These are phyloP conservation scores for Allygus modestus DNA, from an alignment of 2,888 invertebrate species.

Conservation along the genomic window DNA sequence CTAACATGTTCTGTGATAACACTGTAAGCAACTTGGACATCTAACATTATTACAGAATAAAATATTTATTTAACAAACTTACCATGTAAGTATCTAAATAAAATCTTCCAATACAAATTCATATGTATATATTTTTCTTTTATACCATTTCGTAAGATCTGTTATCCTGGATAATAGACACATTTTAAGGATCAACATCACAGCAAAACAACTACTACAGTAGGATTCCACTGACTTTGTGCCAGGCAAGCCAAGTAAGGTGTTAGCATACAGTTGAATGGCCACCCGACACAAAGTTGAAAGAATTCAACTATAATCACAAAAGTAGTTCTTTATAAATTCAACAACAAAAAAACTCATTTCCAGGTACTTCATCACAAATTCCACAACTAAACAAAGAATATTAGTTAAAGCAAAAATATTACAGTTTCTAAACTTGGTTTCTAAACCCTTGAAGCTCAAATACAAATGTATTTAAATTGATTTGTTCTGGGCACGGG, in stretches of 20 bases:
- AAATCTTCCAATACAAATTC: slow-evolving; percentile 10
- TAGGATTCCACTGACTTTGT: neutral
- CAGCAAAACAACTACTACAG: slow-evolving; percentile 16
- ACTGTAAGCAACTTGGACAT: neutral
- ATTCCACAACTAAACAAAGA: slow-evolving; percentile 23
- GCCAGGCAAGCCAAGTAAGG: neutral
- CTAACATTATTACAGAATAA: neutral
- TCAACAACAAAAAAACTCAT: neutral
- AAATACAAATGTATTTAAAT: too few relatives aligned
- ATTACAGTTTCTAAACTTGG: neutral
- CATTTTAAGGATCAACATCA: slow-evolving; percentile 1
- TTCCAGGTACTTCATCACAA: slow-evolving; percentile 34
- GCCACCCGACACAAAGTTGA: neutral
- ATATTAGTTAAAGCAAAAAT: neutral
- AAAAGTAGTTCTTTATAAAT: neutral
- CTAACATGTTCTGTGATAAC: neutral
- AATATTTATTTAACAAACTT: neutral
- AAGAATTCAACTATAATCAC: neutral
- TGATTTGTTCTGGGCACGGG: too few relatives aligned
- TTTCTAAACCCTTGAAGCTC: slow-evolving; percentile 1
- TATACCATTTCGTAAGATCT: neutral
- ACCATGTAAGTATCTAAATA: slow-evolving; percentile 8
- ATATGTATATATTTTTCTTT: neutral
- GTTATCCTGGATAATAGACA: neutral
- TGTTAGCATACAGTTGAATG: neutral